Evolutionary conservation across 2,888 invertebrate genomes (phyloP).

Genomic region (Drosophila macrospina): DNA sequence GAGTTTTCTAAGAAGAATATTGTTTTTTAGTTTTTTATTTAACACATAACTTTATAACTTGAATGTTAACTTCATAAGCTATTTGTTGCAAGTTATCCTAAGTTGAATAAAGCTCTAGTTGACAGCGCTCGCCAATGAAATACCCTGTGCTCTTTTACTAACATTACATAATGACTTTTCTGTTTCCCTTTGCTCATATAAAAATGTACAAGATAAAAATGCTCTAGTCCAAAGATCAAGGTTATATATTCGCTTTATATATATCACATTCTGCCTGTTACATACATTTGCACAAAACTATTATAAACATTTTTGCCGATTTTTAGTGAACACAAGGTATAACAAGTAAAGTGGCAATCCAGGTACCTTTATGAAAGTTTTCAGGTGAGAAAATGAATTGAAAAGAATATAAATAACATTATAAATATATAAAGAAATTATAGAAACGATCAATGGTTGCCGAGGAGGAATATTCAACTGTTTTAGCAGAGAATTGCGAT

Average conservation of each 20-base stretch:
- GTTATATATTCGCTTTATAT: too few relatives aligned
- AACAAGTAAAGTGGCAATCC: neutral
- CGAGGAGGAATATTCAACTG: too few relatives aligned
- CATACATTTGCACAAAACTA: too few relatives aligned
- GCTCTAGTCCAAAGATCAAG: too few relatives aligned
- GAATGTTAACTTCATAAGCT: neutral
- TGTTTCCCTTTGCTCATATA: too few relatives aligned
- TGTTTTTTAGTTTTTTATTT: neutral
- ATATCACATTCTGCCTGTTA: too few relatives aligned
- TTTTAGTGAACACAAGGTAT: too few relatives aligned
- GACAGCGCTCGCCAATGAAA: neutral
- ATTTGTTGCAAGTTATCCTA: neutral
- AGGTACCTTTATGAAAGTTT: neutral
- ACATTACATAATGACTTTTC: too few relatives aligned
- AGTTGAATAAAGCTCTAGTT: neutral
- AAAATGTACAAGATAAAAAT: too few relatives aligned
- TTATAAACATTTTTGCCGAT: too few relatives aligned
- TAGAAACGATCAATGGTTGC: neutral
- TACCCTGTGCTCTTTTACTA: too few relatives aligned
- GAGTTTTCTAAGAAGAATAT: neutral
- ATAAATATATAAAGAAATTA: neutral
- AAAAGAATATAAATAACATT: neutral
- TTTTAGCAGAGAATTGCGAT: neutral
- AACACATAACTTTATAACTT: neutral
- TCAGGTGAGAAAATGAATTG: neutral